These are phyloP conservation scores for Tiliacea aurago DNA, from an alignment of 2,888 invertebrate genomes.

Conservation along the genomic window DNA sequence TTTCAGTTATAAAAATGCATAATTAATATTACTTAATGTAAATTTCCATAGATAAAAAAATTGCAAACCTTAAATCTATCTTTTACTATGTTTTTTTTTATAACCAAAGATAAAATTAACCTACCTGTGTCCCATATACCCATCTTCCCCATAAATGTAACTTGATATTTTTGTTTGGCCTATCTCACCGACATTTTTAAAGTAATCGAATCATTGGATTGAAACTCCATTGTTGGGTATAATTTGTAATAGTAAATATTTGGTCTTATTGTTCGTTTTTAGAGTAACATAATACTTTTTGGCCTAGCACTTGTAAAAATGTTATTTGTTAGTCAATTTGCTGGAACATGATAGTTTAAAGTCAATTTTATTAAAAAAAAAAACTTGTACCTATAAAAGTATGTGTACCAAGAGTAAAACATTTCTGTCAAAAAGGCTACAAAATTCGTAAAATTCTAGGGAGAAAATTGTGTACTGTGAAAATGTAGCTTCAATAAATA, in stretches of 20 bases:
- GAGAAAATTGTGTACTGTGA: background rate
- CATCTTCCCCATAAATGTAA: constrained; percentile 74
- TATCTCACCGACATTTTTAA: constrained; percentile 70
- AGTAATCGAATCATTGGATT: constrained; percentile 78
- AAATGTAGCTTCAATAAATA: constrained; percentile 25
- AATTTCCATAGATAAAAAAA: background rate
- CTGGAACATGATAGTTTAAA: background rate
- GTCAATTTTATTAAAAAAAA: too few relatives aligned
- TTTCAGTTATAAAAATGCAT: background rate
- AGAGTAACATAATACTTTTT: constrained; percentile 69
- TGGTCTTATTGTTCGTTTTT: constrained; percentile 79
- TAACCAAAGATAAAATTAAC: constrained; percentile 23
- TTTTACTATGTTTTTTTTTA: background rate
- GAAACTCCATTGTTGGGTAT: constrained; percentile 78
- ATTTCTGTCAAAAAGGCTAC: background rate
- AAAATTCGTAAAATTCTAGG: background rate
- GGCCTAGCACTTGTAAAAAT: constrained; percentile 11
- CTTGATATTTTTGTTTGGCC: constrained; percentile 83
- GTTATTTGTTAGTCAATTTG: constrained; percentile 9
- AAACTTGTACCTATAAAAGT: background rate
- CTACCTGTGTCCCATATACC: constrained; percentile 55
- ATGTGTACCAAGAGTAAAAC: too few relatives aligned
- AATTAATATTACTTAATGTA: background rate
- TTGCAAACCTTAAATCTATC: background rate
- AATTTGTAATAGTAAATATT: constrained; percentile 89